Evolutionary conservation across 2,888 invertebrate species (phyloP).

Genomic region (Apocheima hispidaria): DNA sequence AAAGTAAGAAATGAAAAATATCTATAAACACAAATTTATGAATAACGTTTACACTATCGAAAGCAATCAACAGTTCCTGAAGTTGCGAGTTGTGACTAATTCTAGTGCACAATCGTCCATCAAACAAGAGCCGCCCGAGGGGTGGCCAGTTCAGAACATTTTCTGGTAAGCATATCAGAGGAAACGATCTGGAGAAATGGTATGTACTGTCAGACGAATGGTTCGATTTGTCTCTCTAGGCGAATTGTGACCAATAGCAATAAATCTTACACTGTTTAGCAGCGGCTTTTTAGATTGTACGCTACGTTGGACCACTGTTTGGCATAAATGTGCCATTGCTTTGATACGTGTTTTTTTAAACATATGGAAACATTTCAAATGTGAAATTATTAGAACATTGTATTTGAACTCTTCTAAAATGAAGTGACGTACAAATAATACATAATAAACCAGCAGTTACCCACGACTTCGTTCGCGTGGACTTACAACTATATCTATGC

Average conservation of each 20-base stretch:
- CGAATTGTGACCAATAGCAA: constrained; percentile 57
- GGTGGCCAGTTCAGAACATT: constrained; percentile 56
- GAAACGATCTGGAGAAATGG: constrained; percentile 66
- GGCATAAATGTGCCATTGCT: not conserved
- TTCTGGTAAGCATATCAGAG: constrained; percentile 61
- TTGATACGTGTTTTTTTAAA: not conserved
- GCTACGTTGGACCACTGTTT: constrained; percentile 34
- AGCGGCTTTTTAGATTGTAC: constrained; percentile 41
- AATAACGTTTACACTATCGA: constrained; percentile 22
- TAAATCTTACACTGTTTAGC: constrained; percentile 44
- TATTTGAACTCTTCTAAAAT: not conserved
- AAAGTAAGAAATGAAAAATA: not conserved
- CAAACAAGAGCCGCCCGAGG: constrained; percentile 50
- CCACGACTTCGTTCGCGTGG: too few species aligned
- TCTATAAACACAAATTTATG: not conserved
- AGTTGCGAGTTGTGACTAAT: constrained; percentile 44
- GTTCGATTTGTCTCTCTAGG: constrained; percentile 64
- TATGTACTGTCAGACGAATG: constrained; percentile 58
- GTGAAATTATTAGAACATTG: not conserved
- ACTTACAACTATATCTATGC: too few species aligned
- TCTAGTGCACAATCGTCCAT: constrained; percentile 47
- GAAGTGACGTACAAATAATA: not conserved
- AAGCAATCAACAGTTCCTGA: constrained; percentile 45
- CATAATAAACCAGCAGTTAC: too few species aligned
- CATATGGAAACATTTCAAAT: constrained; percentile 6